phyloP scores from a whole-genome alignment of 2,797 vertebrate species.

The Argya squamiceps region DNA sequence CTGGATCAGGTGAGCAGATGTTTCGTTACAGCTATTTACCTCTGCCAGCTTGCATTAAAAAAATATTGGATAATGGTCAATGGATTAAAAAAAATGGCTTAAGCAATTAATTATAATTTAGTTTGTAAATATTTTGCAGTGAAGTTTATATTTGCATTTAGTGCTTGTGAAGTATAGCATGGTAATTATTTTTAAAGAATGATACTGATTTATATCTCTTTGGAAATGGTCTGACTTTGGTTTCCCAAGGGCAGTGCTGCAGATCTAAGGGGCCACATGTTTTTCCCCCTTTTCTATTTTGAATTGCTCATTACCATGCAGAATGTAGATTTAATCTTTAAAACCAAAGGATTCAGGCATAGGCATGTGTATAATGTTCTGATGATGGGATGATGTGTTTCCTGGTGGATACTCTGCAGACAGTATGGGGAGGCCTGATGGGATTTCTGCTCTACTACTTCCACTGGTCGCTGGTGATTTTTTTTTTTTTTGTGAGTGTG shows the following conservation, averaged over 20 bases:
- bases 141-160: neutral
- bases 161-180: neutral
- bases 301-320: neutral
- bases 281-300: neutral
- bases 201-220: neutral
- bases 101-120: neutral
- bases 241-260: neutral
- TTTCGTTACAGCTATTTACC: neutral
- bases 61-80: neutral
- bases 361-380: neutral
- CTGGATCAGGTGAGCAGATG: neutral
- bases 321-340: neutral
- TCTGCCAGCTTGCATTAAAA: neutral
- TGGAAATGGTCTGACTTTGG: neutral
- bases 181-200: neutral
- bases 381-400: neutral
- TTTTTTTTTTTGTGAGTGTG: too few relatives aligned
- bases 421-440: neutral
- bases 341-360: neutral
- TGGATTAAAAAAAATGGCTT: neutral
- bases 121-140: neutral
- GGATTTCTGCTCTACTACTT: neutral
- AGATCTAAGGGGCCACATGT: neutral
- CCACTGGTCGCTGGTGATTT: too few relatives aligned
- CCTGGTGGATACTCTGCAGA: neutral